phyloP scores from a whole-genome alignment of 2,888 invertebrate species.

The Dendrolimus pini region DNA sequence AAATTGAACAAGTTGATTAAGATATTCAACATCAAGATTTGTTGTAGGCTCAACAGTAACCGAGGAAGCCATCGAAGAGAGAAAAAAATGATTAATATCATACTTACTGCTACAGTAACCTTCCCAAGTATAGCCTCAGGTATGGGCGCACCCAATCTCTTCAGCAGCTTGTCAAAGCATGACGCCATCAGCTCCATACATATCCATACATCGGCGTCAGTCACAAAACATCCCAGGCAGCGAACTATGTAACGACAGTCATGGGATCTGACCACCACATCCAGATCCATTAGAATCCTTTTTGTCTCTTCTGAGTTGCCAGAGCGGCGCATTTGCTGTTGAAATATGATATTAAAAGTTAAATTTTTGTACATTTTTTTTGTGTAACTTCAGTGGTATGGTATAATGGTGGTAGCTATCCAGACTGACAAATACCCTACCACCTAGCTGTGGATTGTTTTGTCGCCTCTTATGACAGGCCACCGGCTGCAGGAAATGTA shows the following conservation, averaged over 20 bases:
- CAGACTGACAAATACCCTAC: no score
- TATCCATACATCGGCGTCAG: slow-evolving; percentile 98
- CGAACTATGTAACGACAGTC: slow-evolving; percentile 98
- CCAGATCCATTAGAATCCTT: slow-evolving; percentile 98
- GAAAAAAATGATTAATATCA: not conserved
- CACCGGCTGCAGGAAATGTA: no score
- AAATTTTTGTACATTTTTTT: no score
- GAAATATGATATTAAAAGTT: slow-evolving; percentile 7
- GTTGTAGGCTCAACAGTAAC: no score
- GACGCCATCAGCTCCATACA: slow-evolving; percentile 99
- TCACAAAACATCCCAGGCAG: slow-evolving; percentile 98
- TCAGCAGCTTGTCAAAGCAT: slow-evolving; percentile 97
- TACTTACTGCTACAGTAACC: slow-evolving; percentile 93
- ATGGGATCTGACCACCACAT: slow-evolving; percentile 97
- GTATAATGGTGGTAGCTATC: no score
- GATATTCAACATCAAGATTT: no score
- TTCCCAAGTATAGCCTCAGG: slow-evolving; percentile 98
- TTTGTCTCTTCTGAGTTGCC: slow-evolving; percentile 98
- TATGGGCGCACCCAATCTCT: slow-evolving; percentile 89
- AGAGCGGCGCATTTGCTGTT: slow-evolving; percentile 96
- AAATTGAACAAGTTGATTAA: no score
- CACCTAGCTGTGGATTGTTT: no score
- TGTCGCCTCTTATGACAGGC: no score
- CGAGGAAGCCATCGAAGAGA: no score
- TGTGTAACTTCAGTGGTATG: no score